phyloP scores from a whole-genome alignment of 2,888 invertebrate genomes.

The Drosophila quinaria region DNA sequence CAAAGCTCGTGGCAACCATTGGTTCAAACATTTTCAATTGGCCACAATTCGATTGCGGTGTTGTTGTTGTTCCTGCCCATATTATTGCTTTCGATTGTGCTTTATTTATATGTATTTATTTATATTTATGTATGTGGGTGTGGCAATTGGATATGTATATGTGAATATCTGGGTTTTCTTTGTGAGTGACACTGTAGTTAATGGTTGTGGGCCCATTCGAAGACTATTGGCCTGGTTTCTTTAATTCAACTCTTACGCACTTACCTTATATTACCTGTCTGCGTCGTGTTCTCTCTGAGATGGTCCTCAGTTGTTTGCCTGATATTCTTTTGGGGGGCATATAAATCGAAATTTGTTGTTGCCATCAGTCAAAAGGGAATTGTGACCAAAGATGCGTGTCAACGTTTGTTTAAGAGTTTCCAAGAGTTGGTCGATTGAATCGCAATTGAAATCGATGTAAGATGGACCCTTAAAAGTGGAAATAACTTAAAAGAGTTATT shows the following conservation, averaged over 20 bases:
- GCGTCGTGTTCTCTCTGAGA: not conserved
- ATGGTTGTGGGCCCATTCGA: slow-evolving; percentile 23
- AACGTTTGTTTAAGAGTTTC: slow-evolving; percentile 38
- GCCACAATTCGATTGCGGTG: slow-evolving; percentile 14
- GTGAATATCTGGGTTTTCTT: slow-evolving; percentile 3
- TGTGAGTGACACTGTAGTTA: not conserved
- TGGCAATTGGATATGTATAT: slow-evolving; percentile 3
- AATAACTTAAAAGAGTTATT: not conserved
- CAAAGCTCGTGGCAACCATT: slow-evolving; percentile 10
- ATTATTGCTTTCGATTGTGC: slow-evolving; percentile 57
- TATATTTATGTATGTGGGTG: slow-evolving; percentile 52
- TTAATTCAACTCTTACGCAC: not conserved
- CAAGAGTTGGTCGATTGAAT: slow-evolving; percentile 1
- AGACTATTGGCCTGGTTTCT: slow-evolving; percentile 25
- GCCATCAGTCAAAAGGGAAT: slow-evolving; percentile 22
- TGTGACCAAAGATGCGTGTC: slow-evolving; percentile 43
- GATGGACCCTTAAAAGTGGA: not conserved
- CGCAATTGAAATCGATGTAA: slow-evolving; percentile 2
- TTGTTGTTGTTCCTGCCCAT: slow-evolving; percentile 19
- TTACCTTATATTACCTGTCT: slow-evolving; percentile 14
- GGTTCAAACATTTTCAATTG: slow-evolving; percentile 48
- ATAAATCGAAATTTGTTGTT: slow-evolving; percentile 70
- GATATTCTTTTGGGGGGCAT: slow-evolving; percentile 44
- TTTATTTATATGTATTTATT: slow-evolving; percentile 64
- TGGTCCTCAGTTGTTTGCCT: slow-evolving; percentile 1